Evolutionary conservation across 2,888 invertebrate species (phyloP).

Genomic region (Drosophila pullipes): DNA sequence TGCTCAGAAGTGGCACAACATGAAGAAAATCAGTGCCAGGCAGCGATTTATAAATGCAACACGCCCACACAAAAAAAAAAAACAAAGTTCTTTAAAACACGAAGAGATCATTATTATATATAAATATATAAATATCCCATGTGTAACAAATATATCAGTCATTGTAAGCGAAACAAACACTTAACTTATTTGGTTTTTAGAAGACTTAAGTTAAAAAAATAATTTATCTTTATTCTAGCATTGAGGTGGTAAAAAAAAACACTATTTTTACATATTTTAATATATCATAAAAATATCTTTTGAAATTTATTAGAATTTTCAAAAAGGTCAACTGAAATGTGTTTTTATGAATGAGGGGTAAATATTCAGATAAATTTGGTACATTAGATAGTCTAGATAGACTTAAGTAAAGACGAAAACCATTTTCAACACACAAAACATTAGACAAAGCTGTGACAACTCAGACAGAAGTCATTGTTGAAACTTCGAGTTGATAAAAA

Average conservation of each 20-base stretch:
- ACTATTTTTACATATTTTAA: neutral
- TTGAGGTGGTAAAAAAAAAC: neutral
- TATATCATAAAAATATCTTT: neutral
- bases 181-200: no score
- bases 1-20: constrained; percentile 1
- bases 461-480: neutral
- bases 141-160: neutral
- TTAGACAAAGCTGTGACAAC: neutral
- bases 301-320: neutral
- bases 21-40: neutral
- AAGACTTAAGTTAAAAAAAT: neutral
- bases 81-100: neutral
- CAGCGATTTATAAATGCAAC: constrained; percentile 4
- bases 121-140: neutral
- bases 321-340: neutral
- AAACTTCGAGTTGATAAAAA: neutral
- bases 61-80: no score
- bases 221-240: neutral
- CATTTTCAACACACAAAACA: neutral
- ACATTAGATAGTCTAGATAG: neutral
- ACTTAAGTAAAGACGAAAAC: neutral
- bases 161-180: neutral
- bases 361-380: neutral
- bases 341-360: neutral
- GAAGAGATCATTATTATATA: neutral